phyloP scores from a whole-genome alignment of 2,888 invertebrate species.

The Formica aserva region DNA sequence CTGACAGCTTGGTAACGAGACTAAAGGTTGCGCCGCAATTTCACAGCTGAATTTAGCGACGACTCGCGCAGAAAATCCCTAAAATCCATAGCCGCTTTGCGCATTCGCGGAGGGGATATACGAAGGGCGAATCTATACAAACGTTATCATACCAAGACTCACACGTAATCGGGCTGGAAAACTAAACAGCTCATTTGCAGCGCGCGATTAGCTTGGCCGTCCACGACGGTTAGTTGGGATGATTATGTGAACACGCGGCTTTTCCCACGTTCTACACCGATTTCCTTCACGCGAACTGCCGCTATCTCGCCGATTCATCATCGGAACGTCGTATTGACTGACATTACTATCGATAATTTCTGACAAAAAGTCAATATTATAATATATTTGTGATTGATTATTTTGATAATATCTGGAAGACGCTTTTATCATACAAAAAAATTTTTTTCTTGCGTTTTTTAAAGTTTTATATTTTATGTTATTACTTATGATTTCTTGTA shows the following conservation, averaged over 20 bases:
- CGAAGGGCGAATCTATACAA: slow-evolving; percentile 63
- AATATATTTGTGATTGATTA: not conserved
- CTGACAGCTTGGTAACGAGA: slow-evolving; percentile 66
- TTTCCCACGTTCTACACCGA: slow-evolving; percentile 1
- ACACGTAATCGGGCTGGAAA: slow-evolving; percentile 70
- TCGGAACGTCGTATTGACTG: slow-evolving; percentile 31
- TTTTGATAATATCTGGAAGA: not conserved
- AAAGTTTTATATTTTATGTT: not conserved
- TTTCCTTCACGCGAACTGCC: slow-evolving; percentile 30
- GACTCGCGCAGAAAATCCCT: slow-evolving; percentile 58
- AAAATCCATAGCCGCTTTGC: slow-evolving; percentile 55
- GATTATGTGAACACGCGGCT: slow-evolving; percentile 58
- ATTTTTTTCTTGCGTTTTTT: not conserved
- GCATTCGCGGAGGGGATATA: slow-evolving; percentile 31
- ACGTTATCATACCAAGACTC: slow-evolving; percentile 67
- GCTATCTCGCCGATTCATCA: slow-evolving; percentile 34
- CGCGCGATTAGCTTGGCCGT: slow-evolving; percentile 64
- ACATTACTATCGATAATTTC: slow-evolving; percentile 36
- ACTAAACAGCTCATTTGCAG: slow-evolving; percentile 72
- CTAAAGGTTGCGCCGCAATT: slow-evolving; percentile 66
- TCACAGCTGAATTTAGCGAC: slow-evolving; percentile 64
- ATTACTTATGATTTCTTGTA: not conserved
- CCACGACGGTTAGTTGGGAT: slow-evolving; percentile 38
- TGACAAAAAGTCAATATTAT: not conserved
- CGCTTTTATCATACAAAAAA: not conserved